Conservation (phyloP, 2,113 vertebrate genomes). For the Ctenodactylus gundi region DNA sequence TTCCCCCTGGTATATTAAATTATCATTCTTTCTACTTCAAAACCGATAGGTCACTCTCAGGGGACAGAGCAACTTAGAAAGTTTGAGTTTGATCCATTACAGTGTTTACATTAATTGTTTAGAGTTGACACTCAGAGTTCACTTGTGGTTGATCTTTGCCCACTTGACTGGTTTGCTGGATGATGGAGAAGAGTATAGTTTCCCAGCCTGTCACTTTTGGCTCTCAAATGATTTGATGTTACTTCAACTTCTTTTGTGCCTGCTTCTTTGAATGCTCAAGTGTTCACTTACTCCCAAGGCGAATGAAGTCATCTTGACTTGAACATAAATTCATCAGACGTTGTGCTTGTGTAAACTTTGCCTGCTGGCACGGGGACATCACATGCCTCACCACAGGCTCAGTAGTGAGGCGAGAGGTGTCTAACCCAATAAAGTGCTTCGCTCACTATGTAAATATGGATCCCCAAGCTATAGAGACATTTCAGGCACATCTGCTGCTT, state of each 20-base stretch:
- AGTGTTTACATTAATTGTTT: background rate
- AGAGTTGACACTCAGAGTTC: background rate
- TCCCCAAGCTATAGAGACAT: background rate
- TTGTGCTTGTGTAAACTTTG: background rate
- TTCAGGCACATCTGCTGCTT: background rate
- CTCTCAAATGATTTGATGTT: background rate
- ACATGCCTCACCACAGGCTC: fast-evolving
- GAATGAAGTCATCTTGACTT: background rate
- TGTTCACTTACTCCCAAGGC: background rate
- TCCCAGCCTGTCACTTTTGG: background rate
- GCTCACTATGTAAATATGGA: background rate
- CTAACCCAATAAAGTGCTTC: background rate
- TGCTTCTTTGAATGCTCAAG: background rate
- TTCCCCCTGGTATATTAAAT: background rate
- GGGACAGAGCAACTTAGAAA: background rate
- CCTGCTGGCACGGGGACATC: background rate
- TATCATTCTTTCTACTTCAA: background rate
- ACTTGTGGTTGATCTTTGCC: background rate
- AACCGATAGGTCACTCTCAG: background rate
- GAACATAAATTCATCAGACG: background rate
- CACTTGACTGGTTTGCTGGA: background rate
- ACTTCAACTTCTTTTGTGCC: background rate
- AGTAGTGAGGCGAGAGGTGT: background rate
- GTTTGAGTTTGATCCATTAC: background rate
- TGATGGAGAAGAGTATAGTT: background rate